phyloP scores from a whole-genome alignment of 2,888 invertebrate species.

The Timema cristinae region DNA sequence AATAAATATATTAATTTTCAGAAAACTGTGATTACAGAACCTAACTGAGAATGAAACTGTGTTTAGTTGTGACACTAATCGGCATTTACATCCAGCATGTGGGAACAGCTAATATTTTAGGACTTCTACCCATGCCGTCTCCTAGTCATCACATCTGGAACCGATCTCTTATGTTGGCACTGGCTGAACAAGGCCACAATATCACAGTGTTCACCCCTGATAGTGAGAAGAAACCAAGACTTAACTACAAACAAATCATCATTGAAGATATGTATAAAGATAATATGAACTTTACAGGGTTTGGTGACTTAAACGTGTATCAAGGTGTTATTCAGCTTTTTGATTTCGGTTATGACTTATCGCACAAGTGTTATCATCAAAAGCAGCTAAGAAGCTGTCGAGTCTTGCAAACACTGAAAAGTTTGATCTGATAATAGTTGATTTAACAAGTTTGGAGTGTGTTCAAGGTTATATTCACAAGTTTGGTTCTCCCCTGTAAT shows the following conservation, averaged over 20 bases:
- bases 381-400: conserved; percentile 17
- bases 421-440: conserved; percentile 28
- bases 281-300: background rate
- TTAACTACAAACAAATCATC: conserved; percentile 24
- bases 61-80: too few relatives aligned
- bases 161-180: conserved; percentile 21
- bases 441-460: conserved; percentile 24
- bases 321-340: background rate
- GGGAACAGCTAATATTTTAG: conserved; percentile 24
- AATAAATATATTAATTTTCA: too few relatives aligned
- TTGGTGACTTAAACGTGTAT: background rate
- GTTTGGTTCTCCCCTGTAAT: conserved; percentile 27
- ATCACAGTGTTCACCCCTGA: conserved; percentile 30
- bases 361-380: conserved; percentile 14
- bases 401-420: conserved; percentile 16
- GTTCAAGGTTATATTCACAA: conserved; percentile 22
- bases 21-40: too few relatives aligned
- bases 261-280: conserved; percentile 25
- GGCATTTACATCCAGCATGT: too few relatives aligned
- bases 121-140: conserved; percentile 24
- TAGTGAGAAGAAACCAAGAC: conserved; percentile 21
- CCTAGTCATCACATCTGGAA: conserved; percentile 30
- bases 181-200: conserved; percentile 27
- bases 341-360: background rate
- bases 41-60: too few relatives aligned